Base-by-base conservation (phyloP, 2,113 vertebrate species). In the Trogon melanurus region DNA sequence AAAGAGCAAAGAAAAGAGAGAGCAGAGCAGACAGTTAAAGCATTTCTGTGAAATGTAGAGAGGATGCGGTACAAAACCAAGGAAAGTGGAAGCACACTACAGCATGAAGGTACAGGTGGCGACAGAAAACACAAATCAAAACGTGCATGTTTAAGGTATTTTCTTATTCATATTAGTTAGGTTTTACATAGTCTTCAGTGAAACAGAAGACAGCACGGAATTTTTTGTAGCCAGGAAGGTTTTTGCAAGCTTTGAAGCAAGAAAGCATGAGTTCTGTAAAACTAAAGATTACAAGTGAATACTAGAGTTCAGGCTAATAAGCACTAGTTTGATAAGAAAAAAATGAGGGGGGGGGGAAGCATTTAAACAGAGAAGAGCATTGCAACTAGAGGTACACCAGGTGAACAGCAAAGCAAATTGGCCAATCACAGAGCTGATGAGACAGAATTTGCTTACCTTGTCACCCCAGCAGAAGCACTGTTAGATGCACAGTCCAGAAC, bases 281-380 rank as follows among this genome's bases (percentile, higher is more conserved):
- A 48, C 3, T 34, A 66, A 76, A 72, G 44, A 41, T 17, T 61
- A 53, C 29, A 91, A 82, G 6, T 34, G 1, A 54, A 26, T 41
- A 32, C 7, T 65, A 10, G 2, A 79, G 12, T 8, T 70, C 7
- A 2, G 2, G 8, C 6, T 58, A 72, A 32, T 30, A 1, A 48
- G 12, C 10, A 70, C 25, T 15, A 79, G 7, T 61, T 58, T 25
- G 22, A 10, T 9, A 36, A 20, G 25, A 61, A 91, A 78, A 57
- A 38, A 4, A 2, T 4, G 1, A 5, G 6, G 16, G 4, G 47
- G 4, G 3, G 7, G 47, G 4, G 2, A 6, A 0, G 16, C 10
- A 29, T 62, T 72, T 61, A 61, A 58, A 32, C 5, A 76, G 10
- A 65, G 5, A 11, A 65, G 4, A 2, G 10, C 62, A 3, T 9